A percentile compares a stretch with the other conserved stretches of the same genome.
Evolutionary conservation across 2,888 invertebrate genomes (phyloP).

Genomic region (Maniola hyperantus): DNA sequence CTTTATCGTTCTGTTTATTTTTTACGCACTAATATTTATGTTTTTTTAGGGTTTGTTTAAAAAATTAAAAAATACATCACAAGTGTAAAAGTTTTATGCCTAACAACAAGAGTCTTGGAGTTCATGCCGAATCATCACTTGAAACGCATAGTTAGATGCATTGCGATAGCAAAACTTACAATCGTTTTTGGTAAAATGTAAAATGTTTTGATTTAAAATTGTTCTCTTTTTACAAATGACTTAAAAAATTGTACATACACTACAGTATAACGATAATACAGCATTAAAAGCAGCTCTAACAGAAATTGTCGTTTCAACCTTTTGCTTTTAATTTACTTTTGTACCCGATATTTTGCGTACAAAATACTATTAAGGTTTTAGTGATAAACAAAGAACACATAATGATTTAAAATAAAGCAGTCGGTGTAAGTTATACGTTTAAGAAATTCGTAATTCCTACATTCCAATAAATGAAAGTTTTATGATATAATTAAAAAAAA

Average conservation of each 20-base stretch:
- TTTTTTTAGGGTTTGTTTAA: no score
- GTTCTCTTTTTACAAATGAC: neutral
- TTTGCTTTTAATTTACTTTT: conserved; percentile 22
- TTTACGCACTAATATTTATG: no score
- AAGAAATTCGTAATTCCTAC: conserved; percentile 48
- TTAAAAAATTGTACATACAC: neutral
- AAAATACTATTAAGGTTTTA: conserved; percentile 40
- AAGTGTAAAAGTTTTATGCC: no score
- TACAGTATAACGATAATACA: neutral
- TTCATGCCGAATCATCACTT: no score
- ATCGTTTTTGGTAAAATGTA: neutral
- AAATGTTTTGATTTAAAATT: neutral
- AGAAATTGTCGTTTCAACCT: neutral
- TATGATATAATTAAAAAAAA: conserved; percentile 42
- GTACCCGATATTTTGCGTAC: conserved; percentile 43
- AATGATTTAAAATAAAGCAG: conserved; percentile 25
- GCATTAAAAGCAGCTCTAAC: conserved; percentile 12
- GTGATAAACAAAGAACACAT: conserved; percentile 27
- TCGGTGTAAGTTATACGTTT: conserved; percentile 30
- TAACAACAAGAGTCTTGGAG: no score
- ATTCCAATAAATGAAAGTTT: conserved; percentile 54
- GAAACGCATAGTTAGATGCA: no score
- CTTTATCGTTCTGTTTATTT: no score
- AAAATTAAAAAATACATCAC: no score
- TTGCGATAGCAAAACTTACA: no score